Evolutionary conservation across 2,113 vertebrate species (phyloP).

Genomic region (Psilopogon haemacephalus): DNA sequence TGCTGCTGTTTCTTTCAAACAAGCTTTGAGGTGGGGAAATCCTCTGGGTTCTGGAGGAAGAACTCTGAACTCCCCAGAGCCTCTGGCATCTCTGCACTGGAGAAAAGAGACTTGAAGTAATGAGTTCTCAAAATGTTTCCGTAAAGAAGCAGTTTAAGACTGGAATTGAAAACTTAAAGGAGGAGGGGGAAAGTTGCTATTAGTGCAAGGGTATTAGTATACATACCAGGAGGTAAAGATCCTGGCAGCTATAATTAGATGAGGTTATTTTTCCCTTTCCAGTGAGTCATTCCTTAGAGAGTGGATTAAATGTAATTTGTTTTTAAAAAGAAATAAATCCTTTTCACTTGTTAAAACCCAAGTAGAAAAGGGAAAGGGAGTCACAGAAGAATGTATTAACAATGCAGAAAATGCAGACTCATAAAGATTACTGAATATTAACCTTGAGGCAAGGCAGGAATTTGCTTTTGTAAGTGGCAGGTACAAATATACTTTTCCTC

Average conservation of each 20-base stretch:
- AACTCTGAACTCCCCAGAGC: background rate
- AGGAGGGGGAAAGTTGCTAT: constrained; percentile 12
- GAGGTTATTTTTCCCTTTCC: constrained; percentile 7
- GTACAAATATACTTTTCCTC: background rate
- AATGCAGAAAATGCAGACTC: background rate
- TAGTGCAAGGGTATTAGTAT: constrained; percentile 12
- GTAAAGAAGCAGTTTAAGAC: background rate
- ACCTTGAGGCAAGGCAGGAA: background rate
- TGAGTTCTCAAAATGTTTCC: background rate
- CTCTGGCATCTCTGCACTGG: background rate
- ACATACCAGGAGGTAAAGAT: constrained; percentile 38
- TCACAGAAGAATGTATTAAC: background rate
- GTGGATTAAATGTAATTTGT: background rate
- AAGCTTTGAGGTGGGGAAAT: background rate
- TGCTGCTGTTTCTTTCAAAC: background rate
- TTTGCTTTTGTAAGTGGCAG: background rate
- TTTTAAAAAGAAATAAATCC: background rate
- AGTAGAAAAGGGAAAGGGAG: background rate
- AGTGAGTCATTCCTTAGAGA: constrained; percentile 44
- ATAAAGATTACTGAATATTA: background rate
- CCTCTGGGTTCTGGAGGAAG: background rate
- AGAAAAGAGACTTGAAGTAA: background rate
- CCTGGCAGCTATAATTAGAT: constrained; percentile 34
- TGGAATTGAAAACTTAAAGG: background rate
- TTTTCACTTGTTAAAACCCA: background rate